Percentiles rank a stretch among this genome's conserved stretches.
phyloP scores from a whole-genome alignment of 2,113 vertebrate genomes.

The Osmerus mordax region DNA sequence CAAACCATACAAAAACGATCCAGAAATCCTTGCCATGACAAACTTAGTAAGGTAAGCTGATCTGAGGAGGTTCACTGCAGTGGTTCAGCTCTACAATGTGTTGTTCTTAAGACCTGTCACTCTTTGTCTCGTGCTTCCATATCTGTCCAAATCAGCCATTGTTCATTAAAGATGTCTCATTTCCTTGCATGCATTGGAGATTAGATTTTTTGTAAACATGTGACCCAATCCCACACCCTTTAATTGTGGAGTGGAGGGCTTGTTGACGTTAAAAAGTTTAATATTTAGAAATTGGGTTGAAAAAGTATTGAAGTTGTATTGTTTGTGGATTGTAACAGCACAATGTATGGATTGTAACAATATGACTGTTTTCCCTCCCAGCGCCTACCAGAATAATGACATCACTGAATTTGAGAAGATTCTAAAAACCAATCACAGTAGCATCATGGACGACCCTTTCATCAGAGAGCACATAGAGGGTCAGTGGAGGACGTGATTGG shows the following conservation, averaged over 20 bases:
- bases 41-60: conserved; percentile 96
- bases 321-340: conserved; percentile 20
- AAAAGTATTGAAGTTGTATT: conserved; percentile 28
- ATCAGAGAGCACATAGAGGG: conserved; percentile 99
- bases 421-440: conserved; percentile 99
- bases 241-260: conserved; percentile 39
- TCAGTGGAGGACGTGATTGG: conserved; percentile 60
- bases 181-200: conserved; percentile 26
- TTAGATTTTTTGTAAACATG: conserved; percentile 32
- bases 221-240: conserved; percentile 17
- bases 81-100: too few relatives aligned
- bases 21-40: conserved; percentile 99
- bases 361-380: conserved; percentile 57
- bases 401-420: conserved; percentile 99
- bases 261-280: conserved; percentile 36
- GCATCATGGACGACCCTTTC: conserved; percentile 99
- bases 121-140: background rate
- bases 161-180: background rate
- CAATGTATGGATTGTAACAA: conserved; percentile 41
- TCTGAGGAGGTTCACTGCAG: background rate
- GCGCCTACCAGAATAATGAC: conserved; percentile 99
- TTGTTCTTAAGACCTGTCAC: background rate
- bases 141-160: conserved; percentile 17
- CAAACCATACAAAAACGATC: conserved; percentile 99
- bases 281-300: conserved; percentile 35